Evolutionary conservation across 2,888 invertebrate species (phyloP).

Genomic region (Dioctria rufipes): DNA sequence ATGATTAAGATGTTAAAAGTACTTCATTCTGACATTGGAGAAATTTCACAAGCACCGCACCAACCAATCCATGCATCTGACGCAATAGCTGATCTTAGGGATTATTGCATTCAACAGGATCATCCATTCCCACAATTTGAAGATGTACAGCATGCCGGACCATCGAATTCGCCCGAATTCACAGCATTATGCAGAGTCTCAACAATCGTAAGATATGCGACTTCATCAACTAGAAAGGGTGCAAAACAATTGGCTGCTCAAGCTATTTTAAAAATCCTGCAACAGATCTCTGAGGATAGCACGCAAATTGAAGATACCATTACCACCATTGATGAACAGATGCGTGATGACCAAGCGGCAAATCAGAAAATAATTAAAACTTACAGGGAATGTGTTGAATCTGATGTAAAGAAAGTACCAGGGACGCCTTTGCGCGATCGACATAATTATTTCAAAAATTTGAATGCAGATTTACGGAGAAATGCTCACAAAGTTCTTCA

Average conservation of each 20-base stretch:
- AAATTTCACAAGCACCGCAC: constrained; percentile 61
- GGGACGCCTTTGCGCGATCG: constrained; percentile 65
- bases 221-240: constrained; percentile 69
- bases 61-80: constrained; percentile 63
- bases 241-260: constrained; percentile 69
- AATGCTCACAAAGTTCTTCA: constrained; percentile 61
- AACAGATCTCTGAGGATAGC: constrained; percentile 54
- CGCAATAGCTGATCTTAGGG: constrained; percentile 67
- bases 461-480: constrained; percentile 62
- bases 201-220: constrained; percentile 67
- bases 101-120: constrained; percentile 67
- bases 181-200: constrained; percentile 67
- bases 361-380: constrained; percentile 66
- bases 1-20: constrained; percentile 71
- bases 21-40: constrained; percentile 61
- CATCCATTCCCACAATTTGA: constrained; percentile 68
- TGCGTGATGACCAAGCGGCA: constrained; percentile 63
- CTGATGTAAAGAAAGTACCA: constrained; percentile 60
- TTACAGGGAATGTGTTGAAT: constrained; percentile 68
- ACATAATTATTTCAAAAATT: constrained; percentile 67
- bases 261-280: constrained; percentile 65
- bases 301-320: constrained; percentile 47
- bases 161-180: constrained; percentile 69
- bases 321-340: constrained; percentile 56
- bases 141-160: constrained; percentile 66